Evolutionary conservation across 2,797 vertebrate genomes (phyloP), one percentile per base, ranked within the genome.

Genomic region (Falco columbarius): DNA sequence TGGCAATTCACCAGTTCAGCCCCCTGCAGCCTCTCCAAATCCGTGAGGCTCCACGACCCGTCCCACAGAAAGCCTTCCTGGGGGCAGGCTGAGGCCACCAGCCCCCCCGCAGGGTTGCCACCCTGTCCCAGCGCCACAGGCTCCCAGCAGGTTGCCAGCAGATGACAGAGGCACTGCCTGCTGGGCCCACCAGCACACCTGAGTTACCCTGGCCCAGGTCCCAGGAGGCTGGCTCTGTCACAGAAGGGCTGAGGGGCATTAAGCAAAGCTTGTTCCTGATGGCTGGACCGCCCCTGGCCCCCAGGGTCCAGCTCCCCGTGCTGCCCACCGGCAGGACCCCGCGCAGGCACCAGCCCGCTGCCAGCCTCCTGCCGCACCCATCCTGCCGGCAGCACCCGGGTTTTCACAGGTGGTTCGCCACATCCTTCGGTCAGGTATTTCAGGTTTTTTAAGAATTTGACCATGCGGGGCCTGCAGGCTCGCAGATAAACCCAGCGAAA

Each of bases 1-100:
- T 4, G 7, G 15, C 2, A 3, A 30, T n/a, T 68, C 85, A 32
- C n/a, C 20, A 5, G 6, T 40, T 42, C 61, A 34, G 32, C 23
- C 34, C 74, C 56, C 81, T 30, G 47, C 24, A 82, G 71, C 49
- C 56, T 61, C 63, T 47, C 76, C 72, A 51, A 27, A 59, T 3
- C 47, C 3, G 2, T 4, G 17, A 27, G 71, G n/a, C 8, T 2
- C 22, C 77, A 29, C 0, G 0, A 32, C 2, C 14, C 1, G 2
- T 21, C 46, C 79, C 59, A n/a, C 15, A 38, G 55, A 23, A 3
- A 56, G 71, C 26, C 55, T 34, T 68, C 23, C 36, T 3, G 14
- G 8, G 18, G 12, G 13, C 16, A 36, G 70, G 68, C 5, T 3
- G 6, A 76, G n/a, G n/a, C 20, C 55, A 42, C 32, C 15, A 29